A percentile compares a stretch with the other conserved stretches of the same genome.
phyloP scores from a whole-genome alignment of 2,797 vertebrate species.

The Cuniculus paca region DNA sequence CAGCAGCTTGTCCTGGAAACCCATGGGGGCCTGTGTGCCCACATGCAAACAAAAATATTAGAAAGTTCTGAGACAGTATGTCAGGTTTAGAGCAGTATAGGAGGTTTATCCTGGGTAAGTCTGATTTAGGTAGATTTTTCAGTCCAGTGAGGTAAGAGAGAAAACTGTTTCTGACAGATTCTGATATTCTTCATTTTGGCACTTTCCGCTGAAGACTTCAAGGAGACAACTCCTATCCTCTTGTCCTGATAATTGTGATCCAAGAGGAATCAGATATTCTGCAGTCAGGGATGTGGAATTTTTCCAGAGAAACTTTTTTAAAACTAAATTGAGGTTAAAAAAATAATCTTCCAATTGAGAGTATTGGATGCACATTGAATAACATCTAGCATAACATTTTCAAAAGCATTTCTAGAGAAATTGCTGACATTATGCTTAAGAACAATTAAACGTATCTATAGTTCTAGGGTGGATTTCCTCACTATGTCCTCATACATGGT shows the following conservation, averaged over 20 bases:
- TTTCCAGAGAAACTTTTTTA: not conserved
- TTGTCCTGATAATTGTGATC: not conserved
- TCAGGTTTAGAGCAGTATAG: not conserved
- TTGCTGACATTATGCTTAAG: not conserved
- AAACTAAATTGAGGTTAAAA: constrained; percentile 28
- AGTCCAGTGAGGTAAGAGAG: not conserved
- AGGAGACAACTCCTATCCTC: not conserved
- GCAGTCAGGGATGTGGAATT: not conserved
- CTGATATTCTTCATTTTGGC: not conserved
- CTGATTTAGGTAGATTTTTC: not conserved
- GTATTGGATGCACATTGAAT: not conserved
- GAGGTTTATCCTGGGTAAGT: not conserved
- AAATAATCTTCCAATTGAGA: not conserved
- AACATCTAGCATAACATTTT: not conserved
- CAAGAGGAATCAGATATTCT: not conserved
- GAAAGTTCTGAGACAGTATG: not conserved
- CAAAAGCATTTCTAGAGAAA: not conserved
- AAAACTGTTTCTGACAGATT: not conserved
- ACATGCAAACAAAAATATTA: not conserved
- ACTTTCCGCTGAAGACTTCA: not conserved
- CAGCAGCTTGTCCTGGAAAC: not conserved
- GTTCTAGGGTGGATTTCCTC: not conserved
- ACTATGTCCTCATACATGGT: not conserved
- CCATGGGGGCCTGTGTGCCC: not conserved
- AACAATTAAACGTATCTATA: not conserved